Evolutionary conservation across 1,140 invertebrate species (phyloP), one percentile per base, ranked within the genome.

Genomic region (Rhagoletis pomonella): DNA sequence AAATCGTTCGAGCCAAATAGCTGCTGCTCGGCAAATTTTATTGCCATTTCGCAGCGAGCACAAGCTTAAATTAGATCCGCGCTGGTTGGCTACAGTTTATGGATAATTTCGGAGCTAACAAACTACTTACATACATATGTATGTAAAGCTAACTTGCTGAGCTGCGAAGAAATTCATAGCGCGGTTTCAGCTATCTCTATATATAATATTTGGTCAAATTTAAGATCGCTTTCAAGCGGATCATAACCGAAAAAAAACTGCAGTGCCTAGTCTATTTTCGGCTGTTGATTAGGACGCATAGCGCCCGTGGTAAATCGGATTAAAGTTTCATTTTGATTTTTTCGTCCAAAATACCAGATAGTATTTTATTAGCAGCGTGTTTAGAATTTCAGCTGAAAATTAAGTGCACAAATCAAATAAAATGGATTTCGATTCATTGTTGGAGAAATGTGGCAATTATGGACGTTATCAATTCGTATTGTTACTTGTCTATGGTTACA

Each of bases 401-500:
- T 17, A 12, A 62, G 60, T 1, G 0, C 9, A 67, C n/a, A 67
- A 39, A 67, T 67, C 0, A 67, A 19, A 73, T 44, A 81, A 55
- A 81, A 91, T 94, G 89, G 94, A 95, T 89, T 94, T 95, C 69
- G 95, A 96, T 90, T 93, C 92, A 12, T 94, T 95, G 88, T 90
- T 96, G 50, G 90, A 93, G 7, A 93, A 94, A 88, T 94, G 95
- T 44, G 95, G 95, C 1, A 95, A 95, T 89, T 96, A 95, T 89
- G 94, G 94, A 3, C 90, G 90, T 47, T 96, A 95, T 90, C 95
- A 96, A 90, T 93, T 94, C 85, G 89, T 95, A 3, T 89, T 96
- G 7, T 94, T 95, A 89, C 89, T 93, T 4, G 89, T 96, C n/a
- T 94, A 95, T 81, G 94, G 94, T 42, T 91, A 94, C 17, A 94